Base-by-base conservation (phyloP, 2,888 invertebrate species). In the Cheilosia impressa region DNA sequence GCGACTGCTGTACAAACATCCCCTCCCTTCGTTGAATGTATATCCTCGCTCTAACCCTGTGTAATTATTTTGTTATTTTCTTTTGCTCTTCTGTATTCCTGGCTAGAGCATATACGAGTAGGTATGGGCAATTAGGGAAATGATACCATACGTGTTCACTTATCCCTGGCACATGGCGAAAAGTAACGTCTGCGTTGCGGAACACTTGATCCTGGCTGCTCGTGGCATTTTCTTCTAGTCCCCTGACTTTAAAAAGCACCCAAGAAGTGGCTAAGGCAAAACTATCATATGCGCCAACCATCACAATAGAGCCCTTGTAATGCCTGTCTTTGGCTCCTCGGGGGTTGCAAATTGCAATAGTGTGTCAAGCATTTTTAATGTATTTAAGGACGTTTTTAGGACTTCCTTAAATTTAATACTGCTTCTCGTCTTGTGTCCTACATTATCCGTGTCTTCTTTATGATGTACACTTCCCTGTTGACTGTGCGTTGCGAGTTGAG, bases 281-380 rank as follows among this genome's bases (percentile, higher is more conserved):
- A 62, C 68, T 79, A 62, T 57, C 73, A 24, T 73, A 62, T 68
- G 57, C 63, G 27, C 27, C 27, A 6, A 7, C 7, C 7, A 66
- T 15, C 43, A 43, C 19, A 79, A 53, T 55, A 63, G 53, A 84
- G 65, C 68, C 73, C 68, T 84, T 38, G 13, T 13, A 38, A 13
- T 38, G 38, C 58, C 62, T 17, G 62, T 24, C 53, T 27, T 31
- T 45, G 45, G 22, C 50, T 52, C 2, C 13, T 31, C 19, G 34
- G 27, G 73, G 73, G 58, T 19, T 27, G 68, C n/a, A 9, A 79
- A 79, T 60, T 57, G 19, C 17, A 47, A 9, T 47, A 47, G 17
- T 47, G 84, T 84, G 84, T 84, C 84, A 84, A 84, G 84, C 66
- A 71, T 65, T 84, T 80, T 75, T 53, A 82, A 71, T 66, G 65